phyloP scores from a whole-genome alignment of 2,888 invertebrate genomes.

The Tenthredo distinguenda region DNA sequence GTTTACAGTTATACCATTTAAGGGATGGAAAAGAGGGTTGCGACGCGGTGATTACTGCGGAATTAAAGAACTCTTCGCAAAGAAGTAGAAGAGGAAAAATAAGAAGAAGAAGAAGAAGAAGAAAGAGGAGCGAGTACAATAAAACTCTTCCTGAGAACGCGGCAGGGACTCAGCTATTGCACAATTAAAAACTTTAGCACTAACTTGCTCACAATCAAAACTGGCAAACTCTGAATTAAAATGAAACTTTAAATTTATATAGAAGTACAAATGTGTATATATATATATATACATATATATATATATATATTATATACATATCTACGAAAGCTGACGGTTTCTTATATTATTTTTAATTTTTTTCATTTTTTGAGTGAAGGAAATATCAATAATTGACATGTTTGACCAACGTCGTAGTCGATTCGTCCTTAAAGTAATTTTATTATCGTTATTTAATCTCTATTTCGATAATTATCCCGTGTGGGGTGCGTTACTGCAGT shows the following conservation, averaged over 20 bases:
- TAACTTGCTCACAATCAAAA: conserved; percentile 48
- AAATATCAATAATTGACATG: too few relatives aligned
- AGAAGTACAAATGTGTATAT: background rate
- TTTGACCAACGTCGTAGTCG: background rate
- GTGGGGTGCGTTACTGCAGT: background rate
- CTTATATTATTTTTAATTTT: background rate
- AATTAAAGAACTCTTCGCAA: conserved; percentile 25
- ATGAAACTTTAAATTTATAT: conserved; percentile 38
- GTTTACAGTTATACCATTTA: conserved; percentile 34
- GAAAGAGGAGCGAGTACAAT: background rate
- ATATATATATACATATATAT: too few relatives aligned
- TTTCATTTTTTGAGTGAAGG: background rate
- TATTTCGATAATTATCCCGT: background rate
- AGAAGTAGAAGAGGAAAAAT: background rate
- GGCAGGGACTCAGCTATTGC: conserved; percentile 25
- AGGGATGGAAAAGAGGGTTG: background rate
- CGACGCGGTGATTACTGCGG: conserved; percentile 9
- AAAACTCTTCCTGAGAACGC: conserved; percentile 6
- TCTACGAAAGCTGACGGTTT: background rate
- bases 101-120: background rate
- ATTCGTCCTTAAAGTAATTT: too few relatives aligned
- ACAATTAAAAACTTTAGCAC: conserved; percentile 44
- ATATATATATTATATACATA: too few relatives aligned
- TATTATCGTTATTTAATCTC: background rate
- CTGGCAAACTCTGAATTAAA: conserved; percentile 44